Evolutionary conservation across 2,888 invertebrate species (phyloP).

Genomic region (Andrena haemorrhoa): DNA sequence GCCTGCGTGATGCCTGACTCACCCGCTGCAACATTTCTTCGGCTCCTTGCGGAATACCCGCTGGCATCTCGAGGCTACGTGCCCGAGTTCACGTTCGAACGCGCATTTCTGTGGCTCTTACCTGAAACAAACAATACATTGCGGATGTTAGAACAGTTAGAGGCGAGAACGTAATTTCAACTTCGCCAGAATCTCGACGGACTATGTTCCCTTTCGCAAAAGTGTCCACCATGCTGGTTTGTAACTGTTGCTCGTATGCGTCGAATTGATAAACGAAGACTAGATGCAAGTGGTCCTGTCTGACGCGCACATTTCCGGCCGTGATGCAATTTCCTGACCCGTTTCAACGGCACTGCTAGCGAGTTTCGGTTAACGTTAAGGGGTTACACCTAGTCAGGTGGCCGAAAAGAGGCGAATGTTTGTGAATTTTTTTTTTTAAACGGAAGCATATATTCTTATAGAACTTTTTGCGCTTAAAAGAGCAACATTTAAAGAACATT

Average conservation of each 20-base stretch:
- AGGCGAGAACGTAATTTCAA: neutral
- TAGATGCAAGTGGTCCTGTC: conserved; percentile 3
- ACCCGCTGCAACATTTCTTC: conserved; percentile 51
- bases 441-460: too few relatives aligned
- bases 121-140: conserved; percentile 25
- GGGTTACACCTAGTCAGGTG: too few relatives aligned
- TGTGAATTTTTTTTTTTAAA: too few relatives aligned
- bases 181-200: too few relatives aligned
- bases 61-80: conserved; percentile 28
- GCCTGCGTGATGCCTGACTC: conserved; percentile 50
- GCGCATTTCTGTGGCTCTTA: conserved; percentile 24
- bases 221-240: neutral
- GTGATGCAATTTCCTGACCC: conserved; percentile 51
- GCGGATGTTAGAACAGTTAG: neutral
- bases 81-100: conserved; percentile 18
- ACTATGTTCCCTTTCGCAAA: neutral
- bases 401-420: too few relatives aligned
- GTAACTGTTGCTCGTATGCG: neutral
- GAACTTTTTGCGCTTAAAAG: too few relatives aligned
- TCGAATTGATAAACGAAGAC: conserved; percentile 20
- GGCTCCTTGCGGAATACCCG: neutral
- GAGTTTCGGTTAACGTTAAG: conserved; percentile 43
- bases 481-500: too few relatives aligned
- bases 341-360: conserved; percentile 28
- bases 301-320: conserved; percentile 52